Percentiles rank a stretch among this genome's conserved stretches.
These are phyloP conservation scores for Callopanchax toddi DNA, from an alignment of 2,113 vertebrate genomes.

Conservation along the genomic window DNA sequence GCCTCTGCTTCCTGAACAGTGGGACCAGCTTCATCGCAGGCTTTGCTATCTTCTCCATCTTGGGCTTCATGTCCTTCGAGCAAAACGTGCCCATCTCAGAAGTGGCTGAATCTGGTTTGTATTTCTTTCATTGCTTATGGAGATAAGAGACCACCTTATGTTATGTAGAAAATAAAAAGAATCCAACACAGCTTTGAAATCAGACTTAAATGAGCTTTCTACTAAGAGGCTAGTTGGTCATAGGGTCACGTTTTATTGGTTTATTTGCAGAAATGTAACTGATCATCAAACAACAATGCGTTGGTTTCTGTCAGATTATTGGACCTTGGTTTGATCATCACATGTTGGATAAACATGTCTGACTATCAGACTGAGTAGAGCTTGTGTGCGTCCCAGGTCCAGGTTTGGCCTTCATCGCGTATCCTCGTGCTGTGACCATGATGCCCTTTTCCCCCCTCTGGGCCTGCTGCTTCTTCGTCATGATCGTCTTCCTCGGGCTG, in stretches of 20 bases:
- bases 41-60: slow-evolving; percentile 97
- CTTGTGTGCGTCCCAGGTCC: slow-evolving; percentile 82
- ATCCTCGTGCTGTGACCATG: slow-evolving; percentile 96
- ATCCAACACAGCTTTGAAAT: too few relatives aligned
- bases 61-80: slow-evolving; percentile 96
- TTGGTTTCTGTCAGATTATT: too few relatives aligned
- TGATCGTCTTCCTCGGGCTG: slow-evolving; percentile 93
- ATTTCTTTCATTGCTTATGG: not conserved
- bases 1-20: slow-evolving; percentile 94
- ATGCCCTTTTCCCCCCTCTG: slow-evolving; percentile 94
- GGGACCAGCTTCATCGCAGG: slow-evolving; percentile 95
- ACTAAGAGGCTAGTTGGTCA: too few relatives aligned
- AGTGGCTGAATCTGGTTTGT: slow-evolving; percentile 94
- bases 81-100: slow-evolving; percentile 93
- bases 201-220: too few relatives aligned
- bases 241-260: too few relatives aligned
- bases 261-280: too few relatives aligned
- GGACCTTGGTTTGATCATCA: too few relatives aligned
- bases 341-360: too few relatives aligned
- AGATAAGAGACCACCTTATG: not conserved
- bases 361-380: too few relatives aligned
- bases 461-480: slow-evolving; percentile 97
- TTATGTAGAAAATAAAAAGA: not conserved
- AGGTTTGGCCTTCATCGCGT: slow-evolving; percentile 96
- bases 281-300: too few relatives aligned